Evolutionary conservation across 2,888 invertebrate genomes (phyloP).

Genomic region (Sesamia inferens): DNA sequence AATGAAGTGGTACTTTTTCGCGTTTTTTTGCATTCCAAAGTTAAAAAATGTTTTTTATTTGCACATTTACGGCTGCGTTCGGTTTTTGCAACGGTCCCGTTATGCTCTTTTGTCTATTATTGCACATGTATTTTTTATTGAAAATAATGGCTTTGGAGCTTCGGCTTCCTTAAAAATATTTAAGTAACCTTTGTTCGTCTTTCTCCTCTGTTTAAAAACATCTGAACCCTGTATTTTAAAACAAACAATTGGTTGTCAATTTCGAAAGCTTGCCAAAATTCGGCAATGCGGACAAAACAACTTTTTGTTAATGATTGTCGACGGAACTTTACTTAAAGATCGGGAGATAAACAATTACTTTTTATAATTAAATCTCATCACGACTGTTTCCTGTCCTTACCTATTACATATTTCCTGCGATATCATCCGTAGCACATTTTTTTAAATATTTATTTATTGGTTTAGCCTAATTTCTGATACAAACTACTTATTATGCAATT

Average conservation of each 20-base stretch:
- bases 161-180: conserved; percentile 68
- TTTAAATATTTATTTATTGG: conserved; percentile 2
- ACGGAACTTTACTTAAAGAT: conserved; percentile 44
- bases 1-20: conserved; percentile 76
- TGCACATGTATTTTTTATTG: conserved; percentile 78
- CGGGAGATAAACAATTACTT: conserved; percentile 41
- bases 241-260: conserved; percentile 67
- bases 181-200: conserved; percentile 70
- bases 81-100: conserved; percentile 81
- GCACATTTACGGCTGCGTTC: conserved; percentile 77
- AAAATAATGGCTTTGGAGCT: conserved; percentile 63
- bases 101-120: conserved; percentile 76
- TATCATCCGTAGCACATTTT: conserved; percentile 10
- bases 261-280: conserved; percentile 68
- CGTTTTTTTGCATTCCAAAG: conserved; percentile 70
- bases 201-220: conserved; percentile 66
- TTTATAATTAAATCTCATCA: conserved; percentile 48
- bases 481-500: conserved; percentile 4
- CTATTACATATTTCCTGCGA: conserved; percentile 44
- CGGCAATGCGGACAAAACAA: conserved; percentile 56
- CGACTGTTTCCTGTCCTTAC: conserved; percentile 50
- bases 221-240: conserved; percentile 73
- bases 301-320: conserved; percentile 61
- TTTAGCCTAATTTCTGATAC: background rate
- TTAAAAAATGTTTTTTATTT: conserved; percentile 75